Base-by-base conservation (phyloP, 1,140 invertebrate species). In the Drosophila murphyi region DNA sequence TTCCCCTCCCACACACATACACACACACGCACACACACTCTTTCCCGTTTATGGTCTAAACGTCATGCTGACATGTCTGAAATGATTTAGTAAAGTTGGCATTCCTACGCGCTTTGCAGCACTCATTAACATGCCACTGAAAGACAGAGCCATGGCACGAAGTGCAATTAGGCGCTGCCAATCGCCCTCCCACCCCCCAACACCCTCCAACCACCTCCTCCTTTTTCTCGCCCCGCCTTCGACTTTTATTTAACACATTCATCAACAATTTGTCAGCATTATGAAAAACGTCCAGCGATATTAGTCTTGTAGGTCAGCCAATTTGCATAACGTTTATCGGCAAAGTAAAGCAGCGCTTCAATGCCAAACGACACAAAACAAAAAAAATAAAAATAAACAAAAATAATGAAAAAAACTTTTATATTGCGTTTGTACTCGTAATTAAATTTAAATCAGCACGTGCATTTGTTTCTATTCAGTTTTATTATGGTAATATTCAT, bases 221-320 rank as follows among this genome's bases (percentile, higher is more conserved):
- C 20, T 47, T 6, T 5, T 28, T 3, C 35, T 4, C 10, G 10
- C 4, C n/a, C 6, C 10, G 20, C 34, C 45, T 31, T 10, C 35
- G 41, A 7, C 57, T 20, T 3, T 28, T 75, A 80, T 88, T 87
- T 83, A 75, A 72, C 78, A 83, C 85, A 80, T 88, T 89, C 77
- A 88, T 88, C 83, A 88, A 88, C 83, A 88, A 88, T 88, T 89
- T 88, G 85, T 89, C 85, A 83, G 85, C 73, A 74, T 72, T 80
- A 72, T 77, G 52, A 71, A 76, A 78, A 77, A 64, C 34, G 39
- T 69, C 64, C 51, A 65, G 51, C 52, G 7, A 74, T 70, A 72
- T 65, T 65, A 71, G 54, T 61, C 50, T 73, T 39, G 59, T 64
- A 32, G 67, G 61, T 57, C 50, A 67, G 75, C 61, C 43, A 80